Evolutionary conservation across 2,888 invertebrate species (phyloP).

Genomic region (Pyralis farinalis): DNA sequence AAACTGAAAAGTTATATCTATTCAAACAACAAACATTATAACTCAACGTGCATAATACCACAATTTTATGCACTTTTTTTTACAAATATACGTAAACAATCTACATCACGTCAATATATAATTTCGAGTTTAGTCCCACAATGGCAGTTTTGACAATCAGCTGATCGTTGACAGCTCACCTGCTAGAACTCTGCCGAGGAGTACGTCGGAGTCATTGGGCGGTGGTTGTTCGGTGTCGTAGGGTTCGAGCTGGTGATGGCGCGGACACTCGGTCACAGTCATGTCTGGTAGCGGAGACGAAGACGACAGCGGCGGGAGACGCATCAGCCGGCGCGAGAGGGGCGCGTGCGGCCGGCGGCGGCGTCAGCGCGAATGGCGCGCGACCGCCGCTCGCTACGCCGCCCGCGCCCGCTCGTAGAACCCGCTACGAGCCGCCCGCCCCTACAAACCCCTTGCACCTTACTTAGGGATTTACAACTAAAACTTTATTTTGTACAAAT

Average conservation of each 20-base stretch:
- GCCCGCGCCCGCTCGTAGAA: conserved; percentile 54
- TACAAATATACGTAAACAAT: background rate
- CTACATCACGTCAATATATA: background rate
- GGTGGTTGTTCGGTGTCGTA: conserved; percentile 33
- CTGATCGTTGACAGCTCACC: conserved; percentile 54
- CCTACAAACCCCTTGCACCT: conserved; percentile 26
- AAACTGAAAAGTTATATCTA: too few species aligned
- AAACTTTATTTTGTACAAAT: background rate
- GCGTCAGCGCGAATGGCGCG: conserved; percentile 74
- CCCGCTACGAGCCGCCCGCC: conserved; percentile 49
- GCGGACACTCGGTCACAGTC: conserved; percentile 73
- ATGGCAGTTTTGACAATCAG: conserved; percentile 44
- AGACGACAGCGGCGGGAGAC: conserved; percentile 45
- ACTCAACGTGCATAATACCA: too few species aligned
- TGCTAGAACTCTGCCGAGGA: conserved; percentile 73
- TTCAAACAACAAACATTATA: too few species aligned
- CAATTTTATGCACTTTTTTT: too few species aligned
- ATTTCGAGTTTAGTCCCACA: conserved; percentile 2
- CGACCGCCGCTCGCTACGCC: conserved; percentile 56
- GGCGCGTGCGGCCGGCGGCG: conserved; percentile 76
- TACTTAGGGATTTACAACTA: background rate
- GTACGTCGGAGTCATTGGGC: conserved; percentile 59
- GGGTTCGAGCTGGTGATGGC: conserved; percentile 41
- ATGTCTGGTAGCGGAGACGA: conserved; percentile 35
- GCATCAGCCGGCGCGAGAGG: conserved; percentile 62